phyloP scores from a whole-genome alignment of 2,888 invertebrate species.

The Stratiomys singularior region DNA sequence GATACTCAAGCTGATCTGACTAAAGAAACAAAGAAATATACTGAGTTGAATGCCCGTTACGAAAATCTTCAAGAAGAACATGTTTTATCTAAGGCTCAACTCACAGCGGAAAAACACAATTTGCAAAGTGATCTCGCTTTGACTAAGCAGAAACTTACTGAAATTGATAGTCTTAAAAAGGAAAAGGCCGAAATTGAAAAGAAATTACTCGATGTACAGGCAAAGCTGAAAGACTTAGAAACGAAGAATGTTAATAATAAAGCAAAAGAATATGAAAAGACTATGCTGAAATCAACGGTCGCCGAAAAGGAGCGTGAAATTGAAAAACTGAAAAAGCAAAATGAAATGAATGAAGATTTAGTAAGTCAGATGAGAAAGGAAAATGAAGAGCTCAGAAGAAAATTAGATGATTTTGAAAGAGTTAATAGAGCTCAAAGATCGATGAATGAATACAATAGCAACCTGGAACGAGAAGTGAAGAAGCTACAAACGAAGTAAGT shows the following conservation, averaged over 20 bases:
- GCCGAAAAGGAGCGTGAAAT: slow-evolving; percentile 81
- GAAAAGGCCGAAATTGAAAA: slow-evolving; percentile 62
- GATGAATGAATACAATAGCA: slow-evolving; percentile 78
- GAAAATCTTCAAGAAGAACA: slow-evolving; percentile 87
- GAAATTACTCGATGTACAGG: slow-evolving; percentile 60
- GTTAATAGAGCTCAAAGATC: slow-evolving; percentile 85
- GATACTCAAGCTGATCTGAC: slow-evolving; percentile 76
- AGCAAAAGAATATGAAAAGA: slow-evolving; percentile 71
- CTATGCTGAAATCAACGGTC: slow-evolving; percentile 74
- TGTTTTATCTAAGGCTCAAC: slow-evolving; percentile 82
- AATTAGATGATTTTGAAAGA: slow-evolving; percentile 86
- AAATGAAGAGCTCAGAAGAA: slow-evolving; percentile 82
- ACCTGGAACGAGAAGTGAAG: slow-evolving; percentile 79
- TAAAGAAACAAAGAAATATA: slow-evolving; percentile 78
- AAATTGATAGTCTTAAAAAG: slow-evolving; percentile 59
- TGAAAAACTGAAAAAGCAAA: slow-evolving; percentile 75
- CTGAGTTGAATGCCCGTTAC: slow-evolving; percentile 83
- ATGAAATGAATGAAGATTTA: slow-evolving; percentile 75
- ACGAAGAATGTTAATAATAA: slow-evolving; percentile 58
- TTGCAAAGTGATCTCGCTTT: slow-evolving; percentile 68
- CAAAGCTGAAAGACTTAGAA: slow-evolving; percentile 61
- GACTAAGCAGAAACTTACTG: slow-evolving; percentile 58
- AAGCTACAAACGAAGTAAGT: slow-evolving; percentile 72
- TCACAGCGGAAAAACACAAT: slow-evolving; percentile 84
- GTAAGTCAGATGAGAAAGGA: slow-evolving; percentile 77